Percentiles rank a stretch among this genome's conserved stretches.
These are phyloP conservation scores for Notiomystis cincta DNA, from an alignment of 2,113 vertebrate species.

Conservation along the genomic window DNA sequence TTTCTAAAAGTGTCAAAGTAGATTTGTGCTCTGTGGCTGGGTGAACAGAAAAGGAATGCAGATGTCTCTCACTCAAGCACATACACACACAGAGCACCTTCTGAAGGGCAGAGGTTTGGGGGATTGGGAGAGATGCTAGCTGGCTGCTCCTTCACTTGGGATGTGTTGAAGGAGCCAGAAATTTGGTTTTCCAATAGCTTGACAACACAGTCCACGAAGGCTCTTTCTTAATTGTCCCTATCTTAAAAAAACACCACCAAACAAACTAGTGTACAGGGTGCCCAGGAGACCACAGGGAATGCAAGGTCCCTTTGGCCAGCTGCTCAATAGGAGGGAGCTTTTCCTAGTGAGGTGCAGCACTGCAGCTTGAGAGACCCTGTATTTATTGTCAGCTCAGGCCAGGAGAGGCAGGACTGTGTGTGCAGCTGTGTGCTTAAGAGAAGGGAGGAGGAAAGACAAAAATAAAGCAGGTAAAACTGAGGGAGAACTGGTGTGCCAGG, in stretches of 20 bases:
- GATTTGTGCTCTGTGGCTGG: constrained; percentile 77
- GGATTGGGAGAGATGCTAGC: not conserved
- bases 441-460: not conserved
- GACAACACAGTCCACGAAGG: not conserved
- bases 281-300: not conserved
- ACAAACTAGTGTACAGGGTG: not conserved
- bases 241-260: not conserved
- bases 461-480: constrained; percentile 1
- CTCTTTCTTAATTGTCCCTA: not conserved
- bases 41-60: constrained; percentile 74
- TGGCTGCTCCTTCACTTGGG: not conserved
- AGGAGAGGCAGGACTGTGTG: not conserved
- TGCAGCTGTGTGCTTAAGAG: not conserved
- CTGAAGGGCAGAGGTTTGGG: constrained; percentile 22
- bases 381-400: not conserved
- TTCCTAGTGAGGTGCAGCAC: not conserved
- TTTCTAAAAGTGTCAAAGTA: constrained; percentile 82
- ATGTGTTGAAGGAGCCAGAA: not conserved
- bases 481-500: not conserved
- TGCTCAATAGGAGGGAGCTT: not conserved
- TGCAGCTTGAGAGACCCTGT: not conserved
- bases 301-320: not conserved
- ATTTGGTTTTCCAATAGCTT: constrained; percentile 34
- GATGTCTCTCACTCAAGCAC: constrained; percentile 63
- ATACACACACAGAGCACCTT: constrained; percentile 11